Evolutionary conservation across 2,888 invertebrate species (phyloP), one percentile per base, ranked within the genome.

Genomic region (Idaea biselata): DNA sequence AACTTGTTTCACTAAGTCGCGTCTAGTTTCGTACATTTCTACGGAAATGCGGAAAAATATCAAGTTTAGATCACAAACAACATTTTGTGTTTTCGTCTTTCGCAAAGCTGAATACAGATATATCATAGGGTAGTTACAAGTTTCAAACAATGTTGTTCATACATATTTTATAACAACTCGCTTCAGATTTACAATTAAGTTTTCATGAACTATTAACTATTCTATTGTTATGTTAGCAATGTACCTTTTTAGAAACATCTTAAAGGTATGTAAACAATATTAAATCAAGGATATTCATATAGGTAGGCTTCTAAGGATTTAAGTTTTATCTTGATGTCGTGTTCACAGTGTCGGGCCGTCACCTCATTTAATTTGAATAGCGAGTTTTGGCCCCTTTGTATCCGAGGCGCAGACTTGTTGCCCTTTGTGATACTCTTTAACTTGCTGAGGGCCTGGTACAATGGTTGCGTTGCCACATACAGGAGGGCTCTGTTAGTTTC

Each of bases 291-390:
- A 6, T 31, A 31, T 44, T 31, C 18, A 33, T 8, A 58, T 11
- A 31, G 16, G 60, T 68, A 62, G 64, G 32, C 54, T 55, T n/a
- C 17, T 55, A 58, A 33, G 18, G 60, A 25, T 44, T 56, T 56
- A 17, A 56, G 18, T 56, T 18, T 56, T 56, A 56, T 56, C 56
- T 18, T 56, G 56, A 56, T 32, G 6, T 61, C 59, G 65, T 62
- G 66, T 67, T 62, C 65, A 58, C 58, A 67, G 17, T 18, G 56
- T 44, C 18, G 18, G 56, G 58, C 65, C 71, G 67, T 72, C 73
- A 76, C 77, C 70, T 78, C 73, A 78, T 80, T 82, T 77, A 75
- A 79, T 80, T 80, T 76, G 75, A 80, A 82, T 80, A 73, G 75
- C 66, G 68, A 70, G 72, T 73, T 75, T 72, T 66, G 71, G 70